Percentiles rank a stretch among this genome's conserved stretches.
These are phyloP conservation scores for Nyctibius grandis DNA, from an alignment of 2,797 vertebrate genomes.

Conservation along the genomic window DNA sequence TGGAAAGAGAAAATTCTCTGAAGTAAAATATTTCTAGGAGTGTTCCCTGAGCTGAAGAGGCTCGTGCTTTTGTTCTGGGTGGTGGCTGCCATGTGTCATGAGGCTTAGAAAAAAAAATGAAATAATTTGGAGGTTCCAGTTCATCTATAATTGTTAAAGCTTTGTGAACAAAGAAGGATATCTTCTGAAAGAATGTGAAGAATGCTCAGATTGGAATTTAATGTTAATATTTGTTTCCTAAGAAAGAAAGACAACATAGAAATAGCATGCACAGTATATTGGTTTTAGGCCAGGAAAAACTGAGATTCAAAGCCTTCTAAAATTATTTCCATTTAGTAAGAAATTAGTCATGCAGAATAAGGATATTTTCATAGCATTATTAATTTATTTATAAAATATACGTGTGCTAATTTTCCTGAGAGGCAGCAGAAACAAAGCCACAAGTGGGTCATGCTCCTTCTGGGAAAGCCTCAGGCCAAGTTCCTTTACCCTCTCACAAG, in stretches of 20 bases:
- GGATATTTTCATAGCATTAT: neutral
- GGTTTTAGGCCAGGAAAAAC: neutral
- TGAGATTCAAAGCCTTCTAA: neutral
- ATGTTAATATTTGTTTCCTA: neutral
- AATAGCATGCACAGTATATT: neutral
- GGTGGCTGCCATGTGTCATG: neutral
- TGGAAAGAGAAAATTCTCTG: neutral
- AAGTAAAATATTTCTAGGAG: neutral
- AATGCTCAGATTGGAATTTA: neutral
- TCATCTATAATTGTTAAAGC: neutral
- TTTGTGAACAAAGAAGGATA: neutral
- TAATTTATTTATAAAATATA: neutral
- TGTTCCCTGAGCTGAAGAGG: neutral
- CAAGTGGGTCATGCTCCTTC: neutral
- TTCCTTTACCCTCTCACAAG: neutral
- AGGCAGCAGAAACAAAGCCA: neutral
- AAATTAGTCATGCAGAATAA: neutral
- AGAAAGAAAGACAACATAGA: neutral
- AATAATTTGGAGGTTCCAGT: neutral
- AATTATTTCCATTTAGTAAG: neutral
- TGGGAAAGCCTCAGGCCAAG: neutral
- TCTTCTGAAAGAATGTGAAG: neutral
- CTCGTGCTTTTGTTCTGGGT: neutral
- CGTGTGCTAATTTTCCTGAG: neutral
- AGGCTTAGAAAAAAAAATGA: neutral